Percentiles rank a stretch among this genome's conserved stretches.
Evolutionary conservation across 2,888 invertebrate species (phyloP).

Genomic region (Ditylenchus weischeri): DNA sequence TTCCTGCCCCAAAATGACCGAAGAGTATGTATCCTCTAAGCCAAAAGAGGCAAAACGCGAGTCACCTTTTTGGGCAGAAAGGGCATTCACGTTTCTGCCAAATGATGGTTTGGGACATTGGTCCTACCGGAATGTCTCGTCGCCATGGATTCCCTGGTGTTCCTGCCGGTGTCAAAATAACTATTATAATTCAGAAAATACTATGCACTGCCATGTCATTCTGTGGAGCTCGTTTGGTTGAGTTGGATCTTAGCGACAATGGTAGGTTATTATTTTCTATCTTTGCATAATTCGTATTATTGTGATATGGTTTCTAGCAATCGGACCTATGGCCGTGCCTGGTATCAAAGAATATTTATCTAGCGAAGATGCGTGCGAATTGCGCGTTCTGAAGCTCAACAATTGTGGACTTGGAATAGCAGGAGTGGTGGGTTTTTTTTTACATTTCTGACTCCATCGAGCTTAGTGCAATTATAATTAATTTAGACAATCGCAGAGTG

Average conservation of each 20-base stretch:
- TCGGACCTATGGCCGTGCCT: slow-evolving; percentile 88
- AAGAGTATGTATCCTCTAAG: too few relatives aligned
- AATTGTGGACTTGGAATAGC: slow-evolving; percentile 95
- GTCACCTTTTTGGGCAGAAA: too few relatives aligned
- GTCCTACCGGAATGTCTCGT: too few relatives aligned
- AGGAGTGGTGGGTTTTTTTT: slow-evolving; percentile 66
- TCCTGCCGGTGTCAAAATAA: too few relatives aligned
- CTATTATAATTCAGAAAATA: slow-evolving; percentile 64
- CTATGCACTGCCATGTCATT: slow-evolving; percentile 77
- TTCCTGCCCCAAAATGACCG: too few relatives aligned
- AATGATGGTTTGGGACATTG: too few relatives aligned
- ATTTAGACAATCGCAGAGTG: slow-evolving; percentile 41
- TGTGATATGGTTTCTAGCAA: slow-evolving; percentile 64
- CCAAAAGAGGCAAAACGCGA: too few relatives aligned
- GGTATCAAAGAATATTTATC: slow-evolving; percentile 78
- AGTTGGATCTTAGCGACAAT: slow-evolving; percentile 90
- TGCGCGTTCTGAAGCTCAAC: slow-evolving; percentile 79
- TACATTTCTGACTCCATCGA: background rate
- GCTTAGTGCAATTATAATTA: background rate
- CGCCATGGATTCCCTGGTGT: too few relatives aligned
- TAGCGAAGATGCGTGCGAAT: slow-evolving; percentile 77
- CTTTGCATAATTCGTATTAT: too few relatives aligned
- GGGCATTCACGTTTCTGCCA: too few relatives aligned
- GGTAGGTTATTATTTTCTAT: background rate
- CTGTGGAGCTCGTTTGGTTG: slow-evolving; percentile 76